Evolutionary conservation across 64 coral and sea anemone genomes (phyloP).

Genomic region (Cladopsammia gracilis): DNA sequence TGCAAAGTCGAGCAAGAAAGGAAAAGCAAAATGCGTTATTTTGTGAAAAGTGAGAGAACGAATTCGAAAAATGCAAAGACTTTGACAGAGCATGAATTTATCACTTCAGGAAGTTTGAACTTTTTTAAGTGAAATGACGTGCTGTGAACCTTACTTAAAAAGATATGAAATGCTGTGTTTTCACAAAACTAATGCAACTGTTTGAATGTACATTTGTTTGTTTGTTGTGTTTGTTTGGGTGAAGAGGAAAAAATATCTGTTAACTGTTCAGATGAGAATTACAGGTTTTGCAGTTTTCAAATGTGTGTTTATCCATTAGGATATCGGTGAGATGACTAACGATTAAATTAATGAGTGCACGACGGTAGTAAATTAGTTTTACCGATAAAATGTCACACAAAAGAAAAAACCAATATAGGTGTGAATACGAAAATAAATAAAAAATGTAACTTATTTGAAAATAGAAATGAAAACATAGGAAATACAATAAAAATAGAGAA

Average conservation of each 20-base stretch:
- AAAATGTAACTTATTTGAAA: constrained; percentile 22
- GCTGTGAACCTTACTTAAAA: background rate
- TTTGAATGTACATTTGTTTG: background rate
- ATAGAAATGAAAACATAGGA: background rate
- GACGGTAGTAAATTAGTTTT: constrained; percentile 11
- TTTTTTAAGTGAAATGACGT: background rate
- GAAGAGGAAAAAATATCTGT: background rate
- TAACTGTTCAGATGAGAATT: background rate
- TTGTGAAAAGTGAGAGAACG: constrained; percentile 38
- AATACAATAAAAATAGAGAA: background rate
- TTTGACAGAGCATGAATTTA: too few species aligned
- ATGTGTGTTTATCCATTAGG: background rate
- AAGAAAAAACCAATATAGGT: background rate
- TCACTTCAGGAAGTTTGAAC: background rate
- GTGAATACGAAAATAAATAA: background rate
- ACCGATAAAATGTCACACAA: constrained; percentile 25
- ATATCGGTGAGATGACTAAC: background rate
- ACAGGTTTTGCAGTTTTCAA: background rate
- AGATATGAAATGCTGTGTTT: background rate
- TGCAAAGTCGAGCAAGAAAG: constrained; percentile 45
- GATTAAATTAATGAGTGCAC: constrained; percentile 17
- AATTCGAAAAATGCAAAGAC: background rate
- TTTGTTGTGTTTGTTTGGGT: background rate
- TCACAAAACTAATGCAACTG: background rate
- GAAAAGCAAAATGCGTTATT: constrained; percentile 65